Percentiles rank a stretch among this genome's conserved stretches.
phyloP scores from a whole-genome alignment of 2,797 vertebrate species.

The Geotrypetes seraphini region DNA sequence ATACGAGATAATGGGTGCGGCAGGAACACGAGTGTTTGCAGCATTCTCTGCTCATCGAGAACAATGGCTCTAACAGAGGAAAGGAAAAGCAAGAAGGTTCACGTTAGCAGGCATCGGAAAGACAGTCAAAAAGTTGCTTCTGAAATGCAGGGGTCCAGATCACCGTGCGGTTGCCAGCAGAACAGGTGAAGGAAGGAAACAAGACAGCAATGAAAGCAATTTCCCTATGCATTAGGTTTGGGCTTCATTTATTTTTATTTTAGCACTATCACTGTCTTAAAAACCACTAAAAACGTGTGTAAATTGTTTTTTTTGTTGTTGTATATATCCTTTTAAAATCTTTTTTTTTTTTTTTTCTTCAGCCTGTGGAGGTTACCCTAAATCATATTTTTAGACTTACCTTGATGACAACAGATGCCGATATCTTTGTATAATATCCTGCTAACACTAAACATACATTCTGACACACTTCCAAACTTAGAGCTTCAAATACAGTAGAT shows the following conservation, averaged over 20 bases:
- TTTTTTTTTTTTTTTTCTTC: constrained; percentile 10
- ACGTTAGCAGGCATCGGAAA: no score
- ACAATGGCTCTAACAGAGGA: no score
- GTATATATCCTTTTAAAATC: no score
- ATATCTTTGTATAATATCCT: background rate
- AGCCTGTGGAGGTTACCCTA: constrained; percentile 26
- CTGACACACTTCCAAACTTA: background rate
- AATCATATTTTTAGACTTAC: background rate
- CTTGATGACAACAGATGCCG: background rate
- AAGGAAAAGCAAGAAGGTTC: no score
- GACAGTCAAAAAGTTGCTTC: no score
- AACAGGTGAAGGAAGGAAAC: no score
- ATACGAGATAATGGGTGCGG: no score
- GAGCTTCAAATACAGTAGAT: background rate
- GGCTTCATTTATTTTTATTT: constrained; percentile 5
- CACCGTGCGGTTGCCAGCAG: background rate
- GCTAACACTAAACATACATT: background rate
- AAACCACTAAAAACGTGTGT: constrained; percentile 6
- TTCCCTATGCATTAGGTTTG: no score
- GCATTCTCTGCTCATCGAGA: no score
- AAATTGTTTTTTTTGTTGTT: constrained; percentile 16
- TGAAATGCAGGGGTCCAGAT: background rate
- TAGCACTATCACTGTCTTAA: constrained; percentile 31
- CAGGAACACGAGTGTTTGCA: no score
- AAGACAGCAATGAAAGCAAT: no score